Evolutionary conservation across 2,797 vertebrate species (phyloP).

Genomic region (Diplodus sargus): DNA sequence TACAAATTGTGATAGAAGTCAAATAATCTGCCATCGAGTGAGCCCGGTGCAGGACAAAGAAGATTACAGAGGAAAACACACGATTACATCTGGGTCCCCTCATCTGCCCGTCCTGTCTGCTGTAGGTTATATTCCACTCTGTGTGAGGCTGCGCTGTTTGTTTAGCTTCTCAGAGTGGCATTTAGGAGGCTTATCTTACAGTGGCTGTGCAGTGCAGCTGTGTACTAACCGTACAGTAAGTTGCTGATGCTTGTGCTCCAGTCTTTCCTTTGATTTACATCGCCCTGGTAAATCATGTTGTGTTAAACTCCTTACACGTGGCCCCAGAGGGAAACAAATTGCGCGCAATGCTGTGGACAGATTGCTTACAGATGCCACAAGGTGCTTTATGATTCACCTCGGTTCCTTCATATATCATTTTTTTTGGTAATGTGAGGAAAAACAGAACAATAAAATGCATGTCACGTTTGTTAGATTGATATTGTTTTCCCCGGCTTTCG

Average conservation of each 20-base stretch:
- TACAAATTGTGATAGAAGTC: slow-evolving; percentile 59
- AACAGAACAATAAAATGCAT: slow-evolving; percentile 22
- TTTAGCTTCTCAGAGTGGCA: slow-evolving; percentile 37
- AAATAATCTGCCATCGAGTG: slow-evolving; percentile 53
- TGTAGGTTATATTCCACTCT: slow-evolving; percentile 17
- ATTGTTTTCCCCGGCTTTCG: neutral
- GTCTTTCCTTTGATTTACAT: slow-evolving; percentile 47
- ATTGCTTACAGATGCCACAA: slow-evolving; percentile 47
- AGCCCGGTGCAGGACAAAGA: slow-evolving; percentile 50
- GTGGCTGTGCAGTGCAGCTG: slow-evolving; percentile 29
- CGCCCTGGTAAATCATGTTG: slow-evolving; percentile 33
- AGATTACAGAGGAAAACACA: slow-evolving; percentile 59
- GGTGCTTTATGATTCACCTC: slow-evolving; percentile 47
- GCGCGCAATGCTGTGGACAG: slow-evolving; percentile 33
- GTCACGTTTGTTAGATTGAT: slow-evolving; percentile 21
- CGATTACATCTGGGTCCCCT: slow-evolving; percentile 40
- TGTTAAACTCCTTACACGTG: slow-evolving; percentile 35
- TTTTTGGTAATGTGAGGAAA: slow-evolving; percentile 4
- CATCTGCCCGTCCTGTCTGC: slow-evolving; percentile 17
- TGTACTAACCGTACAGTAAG: slow-evolving; percentile 22
- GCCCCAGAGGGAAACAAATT: slow-evolving; percentile 47
- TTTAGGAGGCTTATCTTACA: slow-evolving; percentile 44
- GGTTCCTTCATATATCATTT: slow-evolving; percentile 18
- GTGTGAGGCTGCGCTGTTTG: slow-evolving; percentile 32
- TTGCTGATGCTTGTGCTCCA: slow-evolving; percentile 41